These are phyloP conservation scores for Dolichomitus sp. DNA, from an alignment of 2,888 invertebrate species.

Conservation along the genomic window DNA sequence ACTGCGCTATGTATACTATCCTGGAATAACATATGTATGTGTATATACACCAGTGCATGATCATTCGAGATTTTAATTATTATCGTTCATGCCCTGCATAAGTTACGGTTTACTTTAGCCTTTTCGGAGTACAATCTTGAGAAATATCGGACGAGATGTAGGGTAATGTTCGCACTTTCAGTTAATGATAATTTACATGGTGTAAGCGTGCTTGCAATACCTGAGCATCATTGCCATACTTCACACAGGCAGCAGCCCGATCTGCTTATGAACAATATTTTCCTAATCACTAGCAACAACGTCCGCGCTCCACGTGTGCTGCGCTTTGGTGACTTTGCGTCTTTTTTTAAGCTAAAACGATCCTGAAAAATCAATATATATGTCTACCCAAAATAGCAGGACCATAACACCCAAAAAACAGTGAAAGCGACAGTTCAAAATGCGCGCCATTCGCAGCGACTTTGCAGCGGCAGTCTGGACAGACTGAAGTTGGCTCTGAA, in stretches of 20 bases:
- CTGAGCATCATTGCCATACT: constrained; percentile 29
- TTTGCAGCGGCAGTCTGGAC: no score
- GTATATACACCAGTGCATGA: constrained; percentile 18
- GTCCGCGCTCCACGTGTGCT: no score
- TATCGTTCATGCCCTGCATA: constrained; percentile 26
- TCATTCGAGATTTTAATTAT: constrained; percentile 52
- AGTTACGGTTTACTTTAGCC: neutral
- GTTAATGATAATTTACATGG: constrained; percentile 67
- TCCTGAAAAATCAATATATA: no score
- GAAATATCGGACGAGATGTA: constrained; percentile 63
- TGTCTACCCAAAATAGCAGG: no score
- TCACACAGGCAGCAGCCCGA: neutral
- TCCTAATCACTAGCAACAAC: no score
- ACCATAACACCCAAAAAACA: no score
- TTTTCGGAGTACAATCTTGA: constrained; percentile 51
- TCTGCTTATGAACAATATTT: neutral
- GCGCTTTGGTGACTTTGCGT: no score
- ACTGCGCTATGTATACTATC: no score
- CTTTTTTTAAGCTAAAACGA: no score
- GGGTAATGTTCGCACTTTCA: constrained; percentile 66
- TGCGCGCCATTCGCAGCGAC: no score
- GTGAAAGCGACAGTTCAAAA: no score
- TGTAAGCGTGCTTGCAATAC: constrained; percentile 66
- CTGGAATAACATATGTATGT: neutral
- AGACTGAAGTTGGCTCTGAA: no score